Conservation (phyloP, 64 coral and sea anemone genomes). For the Orbicella faveolata region DNA sequence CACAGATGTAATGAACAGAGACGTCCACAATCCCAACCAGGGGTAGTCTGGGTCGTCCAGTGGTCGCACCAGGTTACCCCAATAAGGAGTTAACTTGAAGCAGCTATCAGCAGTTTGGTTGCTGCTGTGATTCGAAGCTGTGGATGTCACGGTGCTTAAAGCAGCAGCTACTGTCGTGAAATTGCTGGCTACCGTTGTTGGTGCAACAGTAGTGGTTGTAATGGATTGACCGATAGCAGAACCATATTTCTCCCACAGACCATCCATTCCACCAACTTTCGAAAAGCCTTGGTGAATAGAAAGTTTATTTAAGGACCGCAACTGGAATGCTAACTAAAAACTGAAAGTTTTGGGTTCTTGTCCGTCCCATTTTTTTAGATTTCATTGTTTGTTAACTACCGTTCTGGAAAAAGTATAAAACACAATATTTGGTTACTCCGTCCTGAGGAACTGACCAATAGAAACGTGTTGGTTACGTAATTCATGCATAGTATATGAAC, state of each 20-base stretch:
- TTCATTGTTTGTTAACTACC: too few relatives aligned
- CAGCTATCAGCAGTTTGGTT: background rate
- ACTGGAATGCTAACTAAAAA: too few relatives aligned
- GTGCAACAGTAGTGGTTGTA: background rate
- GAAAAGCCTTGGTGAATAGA: conserved; percentile 57
- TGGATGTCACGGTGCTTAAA: background rate
- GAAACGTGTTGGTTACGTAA: too few relatives aligned
- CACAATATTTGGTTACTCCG: too few relatives aligned
- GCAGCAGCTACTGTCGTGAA: background rate
- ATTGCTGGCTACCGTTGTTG: background rate
- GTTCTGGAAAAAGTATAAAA: too few relatives aligned
- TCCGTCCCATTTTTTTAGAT: too few relatives aligned
- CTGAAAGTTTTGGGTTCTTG: too few relatives aligned
- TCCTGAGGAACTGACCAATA: too few relatives aligned
- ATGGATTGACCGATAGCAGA: conserved; percentile 30
- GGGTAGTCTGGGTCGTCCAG: conserved; percentile 70
- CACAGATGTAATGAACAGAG: conserved; percentile 59
- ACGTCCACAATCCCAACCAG: conserved; percentile 60
- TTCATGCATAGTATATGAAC: too few relatives aligned
- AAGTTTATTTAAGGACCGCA: background rate
- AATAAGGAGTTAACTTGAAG: conserved; percentile 69
- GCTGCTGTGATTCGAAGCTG: background rate
- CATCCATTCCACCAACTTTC: conserved; percentile 68
- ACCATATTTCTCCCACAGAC: conserved; percentile 70
- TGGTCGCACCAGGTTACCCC: conserved; percentile 64